Evolutionary conservation across 1,140 invertebrate species (phyloP).

Genomic region (Acromyrmex echinatior): DNA sequence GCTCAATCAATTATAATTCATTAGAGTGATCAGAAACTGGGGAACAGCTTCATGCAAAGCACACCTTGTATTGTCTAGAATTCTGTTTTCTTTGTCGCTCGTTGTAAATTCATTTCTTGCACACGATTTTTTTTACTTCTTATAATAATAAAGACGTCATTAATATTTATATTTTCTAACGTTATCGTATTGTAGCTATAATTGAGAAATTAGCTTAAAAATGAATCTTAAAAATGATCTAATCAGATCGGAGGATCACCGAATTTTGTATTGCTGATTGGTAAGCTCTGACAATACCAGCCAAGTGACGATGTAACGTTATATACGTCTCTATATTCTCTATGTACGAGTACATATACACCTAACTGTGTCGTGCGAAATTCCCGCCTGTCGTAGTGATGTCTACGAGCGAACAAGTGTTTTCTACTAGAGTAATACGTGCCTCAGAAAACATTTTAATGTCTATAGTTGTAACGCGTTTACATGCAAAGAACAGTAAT

Average conservation of each 20-base stretch:
- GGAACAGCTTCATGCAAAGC: constrained; percentile 33
- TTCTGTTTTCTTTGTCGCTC: not conserved
- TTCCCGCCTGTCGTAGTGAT: constrained; percentile 75
- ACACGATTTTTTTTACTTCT: not conserved
- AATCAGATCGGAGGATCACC: constrained; percentile 54
- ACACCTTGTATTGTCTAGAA: not conserved
- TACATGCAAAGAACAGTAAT: not conserved
- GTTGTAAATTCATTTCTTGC: not conserved
- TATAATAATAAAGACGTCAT: not conserved
- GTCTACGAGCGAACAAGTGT: constrained; percentile 67
- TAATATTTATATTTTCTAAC: not conserved
- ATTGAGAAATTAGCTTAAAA: constrained; percentile 6
- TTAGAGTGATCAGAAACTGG: constrained; percentile 41
- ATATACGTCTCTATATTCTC: constrained; percentile 62
- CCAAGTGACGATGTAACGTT: constrained; percentile 80
- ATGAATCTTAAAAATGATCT: not conserved
- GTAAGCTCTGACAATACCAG: constrained; percentile 83
- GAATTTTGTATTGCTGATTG: constrained; percentile 83
- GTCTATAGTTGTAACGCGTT: not conserved
- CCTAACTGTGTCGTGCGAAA: constrained; percentile 77
- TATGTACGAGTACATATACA: constrained; percentile 49
- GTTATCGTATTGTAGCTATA: too few species aligned
- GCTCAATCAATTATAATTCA: constrained; percentile 59
- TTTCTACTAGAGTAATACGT: not conserved
- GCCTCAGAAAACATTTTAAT: not conserved